Evolutionary conservation across 2,888 invertebrate species (phyloP), one percentile per base, ranked within the genome.

Genomic region (Sceliomorpha sp.): DNA sequence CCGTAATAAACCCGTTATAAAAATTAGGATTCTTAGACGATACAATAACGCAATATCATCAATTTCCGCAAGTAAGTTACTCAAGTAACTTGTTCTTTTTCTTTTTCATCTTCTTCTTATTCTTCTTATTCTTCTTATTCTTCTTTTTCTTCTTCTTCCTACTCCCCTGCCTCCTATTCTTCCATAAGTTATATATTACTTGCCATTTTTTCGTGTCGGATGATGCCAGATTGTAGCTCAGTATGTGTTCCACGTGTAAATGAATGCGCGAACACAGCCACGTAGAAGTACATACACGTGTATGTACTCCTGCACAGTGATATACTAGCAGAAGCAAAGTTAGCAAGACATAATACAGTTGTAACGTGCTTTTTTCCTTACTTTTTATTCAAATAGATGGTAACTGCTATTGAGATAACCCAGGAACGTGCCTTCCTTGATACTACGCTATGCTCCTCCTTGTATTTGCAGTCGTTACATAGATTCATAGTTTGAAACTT

Each of bases 331-430:
- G 9, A 14, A 51, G 56, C 55, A 56, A 69, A 73, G 59, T 51
- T 68, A 29, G 48, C 37, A 29, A 32, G 37, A 29, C 67, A 45
- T 75, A 72, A 75, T 72, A 75, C 75, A 73, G 71, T 70, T 68
- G 69, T 71, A 70, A 36, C 39, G 37, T 31, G 12, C 8, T 36
- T 42, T 47, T 44, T 39, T 24, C 15, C 9, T 56, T 66, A 53
- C 67, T 68, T 53, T 53, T 15, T 42, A 42, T 37, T 48, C 15
- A 60, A 78, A 76, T 77, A 72, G 74, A 76, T 68, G 72, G 67
- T 70, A 71, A 76, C 62, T 55, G 67, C 68, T 59, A 64, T 64
- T 48, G 59, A 69, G 74, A 78, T 79, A 78, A 76, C 73, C 53
- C 53, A 32, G 70, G 56, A 68, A 74, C 73, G 75, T 72, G 76